Percentiles rank a stretch among this genome's conserved stretches.
These are phyloP conservation scores for Micronycteris hirsuta DNA, from an alignment of 2,113 vertebrate genomes.

Conservation along the genomic window DNA sequence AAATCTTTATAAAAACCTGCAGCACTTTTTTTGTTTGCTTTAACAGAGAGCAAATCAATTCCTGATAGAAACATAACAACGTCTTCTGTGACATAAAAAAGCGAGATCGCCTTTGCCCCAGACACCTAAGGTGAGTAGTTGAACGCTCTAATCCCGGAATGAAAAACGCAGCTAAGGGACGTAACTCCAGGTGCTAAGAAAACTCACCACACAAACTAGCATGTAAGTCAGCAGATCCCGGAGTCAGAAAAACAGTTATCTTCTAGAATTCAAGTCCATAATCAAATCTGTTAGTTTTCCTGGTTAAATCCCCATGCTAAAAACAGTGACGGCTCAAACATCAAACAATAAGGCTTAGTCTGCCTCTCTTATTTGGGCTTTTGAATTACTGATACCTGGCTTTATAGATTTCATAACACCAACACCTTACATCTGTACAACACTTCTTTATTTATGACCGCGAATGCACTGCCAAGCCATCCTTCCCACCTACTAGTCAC, in stretches of 20 bases:
- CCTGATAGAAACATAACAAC: neutral
- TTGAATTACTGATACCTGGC: neutral
- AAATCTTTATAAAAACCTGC: neutral
- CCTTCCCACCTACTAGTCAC: neutral
- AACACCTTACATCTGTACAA: rapidly evolving
- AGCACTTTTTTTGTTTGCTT: neutral
- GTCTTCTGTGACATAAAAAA: neutral
- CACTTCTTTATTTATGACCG: rapidly evolving
- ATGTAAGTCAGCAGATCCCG: neutral
- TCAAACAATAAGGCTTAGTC: neutral
- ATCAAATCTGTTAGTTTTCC: neutral
- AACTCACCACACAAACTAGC: neutral
- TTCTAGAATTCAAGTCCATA: neutral
- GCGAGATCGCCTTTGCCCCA: neutral
- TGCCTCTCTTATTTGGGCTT: neutral
- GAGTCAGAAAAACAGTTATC: neutral
- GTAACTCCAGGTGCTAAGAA: neutral
- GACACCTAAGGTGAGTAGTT: neutral
- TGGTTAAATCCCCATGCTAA: neutral
- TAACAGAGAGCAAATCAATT: neutral
- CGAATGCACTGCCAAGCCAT: neutral
- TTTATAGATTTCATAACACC: rapidly evolving
- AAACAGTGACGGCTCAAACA: neutral
- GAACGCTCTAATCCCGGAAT: neutral
- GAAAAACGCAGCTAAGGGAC: neutral